phyloP scores from a whole-genome alignment of 2,113 vertebrate species.

The Heliornis fulica region DNA sequence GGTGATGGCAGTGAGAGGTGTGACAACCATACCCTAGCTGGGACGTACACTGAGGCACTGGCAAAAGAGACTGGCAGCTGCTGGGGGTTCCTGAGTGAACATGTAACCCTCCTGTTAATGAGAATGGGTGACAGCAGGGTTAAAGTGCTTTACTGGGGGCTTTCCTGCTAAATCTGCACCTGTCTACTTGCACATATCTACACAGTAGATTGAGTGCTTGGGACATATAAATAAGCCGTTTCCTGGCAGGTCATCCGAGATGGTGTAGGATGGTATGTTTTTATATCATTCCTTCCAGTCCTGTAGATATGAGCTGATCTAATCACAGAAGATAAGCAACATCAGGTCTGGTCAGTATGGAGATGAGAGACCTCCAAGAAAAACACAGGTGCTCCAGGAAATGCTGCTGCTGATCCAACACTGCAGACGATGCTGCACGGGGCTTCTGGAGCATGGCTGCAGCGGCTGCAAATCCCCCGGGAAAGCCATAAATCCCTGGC shows the following conservation, averaged over 20 bases:
- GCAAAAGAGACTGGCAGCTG: neutral
- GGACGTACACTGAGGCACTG: neutral
- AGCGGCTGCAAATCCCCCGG: neutral
- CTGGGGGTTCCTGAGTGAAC: neutral
- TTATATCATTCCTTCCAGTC: slow-evolving; percentile 25
- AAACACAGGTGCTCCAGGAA: slow-evolving; percentile 67
- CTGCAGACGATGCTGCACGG: neutral
- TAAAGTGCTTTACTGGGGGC: neutral
- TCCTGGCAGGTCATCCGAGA: neutral
- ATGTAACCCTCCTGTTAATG: neutral
- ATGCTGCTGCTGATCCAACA: neutral
- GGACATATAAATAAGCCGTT: neutral
- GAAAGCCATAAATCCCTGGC: neutral
- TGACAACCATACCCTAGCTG: neutral
- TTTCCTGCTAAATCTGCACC: neutral
- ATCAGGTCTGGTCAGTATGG: neutral
- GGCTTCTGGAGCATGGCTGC: neutral
- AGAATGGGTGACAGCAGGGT: neutral
- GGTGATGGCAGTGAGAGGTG: neutral
- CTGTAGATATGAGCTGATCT: slow-evolving; percentile 27
- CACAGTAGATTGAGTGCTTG: neutral
- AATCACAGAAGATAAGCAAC: neutral
- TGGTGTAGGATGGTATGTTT: slow-evolving; percentile 39
- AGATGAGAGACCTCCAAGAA: slow-evolving; percentile 40
- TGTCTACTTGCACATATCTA: neutral